These are phyloP conservation scores for Coreoperca whiteheadi DNA, from an alignment of 2,113 vertebrate species.

Conservation along the genomic window DNA sequence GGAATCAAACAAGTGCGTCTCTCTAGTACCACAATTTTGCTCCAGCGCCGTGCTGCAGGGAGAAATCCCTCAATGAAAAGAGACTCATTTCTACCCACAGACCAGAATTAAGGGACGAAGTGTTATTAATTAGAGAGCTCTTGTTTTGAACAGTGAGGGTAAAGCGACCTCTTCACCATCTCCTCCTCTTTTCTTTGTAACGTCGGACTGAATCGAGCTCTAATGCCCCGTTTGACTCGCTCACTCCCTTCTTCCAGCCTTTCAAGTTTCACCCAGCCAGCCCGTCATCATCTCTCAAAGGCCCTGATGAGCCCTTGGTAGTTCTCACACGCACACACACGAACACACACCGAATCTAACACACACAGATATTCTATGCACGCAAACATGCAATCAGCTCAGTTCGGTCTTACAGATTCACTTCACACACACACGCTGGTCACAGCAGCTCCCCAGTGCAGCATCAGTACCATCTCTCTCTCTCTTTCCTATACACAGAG, in stretches of 20 bases:
- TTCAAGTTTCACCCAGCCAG: slow-evolving; percentile 5
- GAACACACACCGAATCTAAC: slow-evolving; percentile 2
- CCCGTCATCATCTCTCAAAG: slow-evolving; percentile 40
- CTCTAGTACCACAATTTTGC: neutral
- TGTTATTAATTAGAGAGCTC: slow-evolving; percentile 22
- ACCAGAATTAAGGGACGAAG: neutral
- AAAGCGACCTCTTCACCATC: slow-evolving; percentile 41
- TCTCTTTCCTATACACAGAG: slow-evolving; percentile 25
- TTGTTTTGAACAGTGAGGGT: slow-evolving; percentile 15
- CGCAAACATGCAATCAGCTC: slow-evolving; percentile 29
- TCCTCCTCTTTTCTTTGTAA: slow-evolving; percentile 3
- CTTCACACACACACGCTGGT: slow-evolving; percentile 45
- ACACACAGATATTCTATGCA: slow-evolving; percentile 27
- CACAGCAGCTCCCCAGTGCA: slow-evolving; percentile 14
- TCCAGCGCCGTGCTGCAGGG: neutral
- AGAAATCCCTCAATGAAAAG: neutral
- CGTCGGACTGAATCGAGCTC: slow-evolving; percentile 16
- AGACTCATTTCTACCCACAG: neutral
- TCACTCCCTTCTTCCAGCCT: slow-evolving; percentile 5
- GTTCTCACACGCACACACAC: neutral
- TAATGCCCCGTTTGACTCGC: slow-evolving; percentile 26
- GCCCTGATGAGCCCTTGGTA: slow-evolving; percentile 6
- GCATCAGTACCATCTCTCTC: slow-evolving; percentile 23
- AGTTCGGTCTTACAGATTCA: slow-evolving; percentile 29
- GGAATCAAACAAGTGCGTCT: slow-evolving; percentile 2